A percentile compares a stretch with the other conserved stretches of the same genome.
phyloP scores from a whole-genome alignment of 2,113 vertebrate species.

The Xiphias gladius region DNA sequence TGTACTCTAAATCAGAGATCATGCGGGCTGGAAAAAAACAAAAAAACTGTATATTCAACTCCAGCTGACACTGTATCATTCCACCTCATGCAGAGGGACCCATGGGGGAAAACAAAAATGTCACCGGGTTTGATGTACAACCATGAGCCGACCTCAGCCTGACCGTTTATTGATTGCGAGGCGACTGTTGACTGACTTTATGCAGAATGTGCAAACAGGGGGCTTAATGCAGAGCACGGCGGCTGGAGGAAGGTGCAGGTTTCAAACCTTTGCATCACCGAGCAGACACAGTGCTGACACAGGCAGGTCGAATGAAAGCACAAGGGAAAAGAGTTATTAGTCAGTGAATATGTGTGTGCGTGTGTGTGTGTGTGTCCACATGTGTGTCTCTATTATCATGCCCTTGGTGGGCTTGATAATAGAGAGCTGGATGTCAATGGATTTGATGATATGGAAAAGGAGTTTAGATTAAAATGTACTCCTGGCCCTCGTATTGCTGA shows the following conservation, averaged over 20 bases:
- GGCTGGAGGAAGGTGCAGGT: slow-evolving; percentile 53
- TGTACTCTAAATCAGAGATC: slow-evolving; percentile 41
- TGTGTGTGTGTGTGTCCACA: not conserved
- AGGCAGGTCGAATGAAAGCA: slow-evolving; percentile 45
- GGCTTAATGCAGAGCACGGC: slow-evolving; percentile 37
- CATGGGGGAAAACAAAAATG: slow-evolving; percentile 50
- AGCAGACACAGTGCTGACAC: slow-evolving; percentile 63
- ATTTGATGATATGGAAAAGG: slow-evolving; percentile 54
- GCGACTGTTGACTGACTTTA: slow-evolving; percentile 65
- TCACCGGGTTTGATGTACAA: slow-evolving; percentile 69
- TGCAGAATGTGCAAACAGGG: slow-evolving; percentile 62
- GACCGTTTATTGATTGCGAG: slow-evolving; percentile 64
- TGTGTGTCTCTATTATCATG: slow-evolving; percentile 43
- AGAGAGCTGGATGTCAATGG: slow-evolving; percentile 40
- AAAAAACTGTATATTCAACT: slow-evolving; percentile 27
- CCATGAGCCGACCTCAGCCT: slow-evolving; percentile 61
- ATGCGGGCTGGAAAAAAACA: not conserved
- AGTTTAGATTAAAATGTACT: slow-evolving; percentile 61
- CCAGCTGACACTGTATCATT: slow-evolving; percentile 59
- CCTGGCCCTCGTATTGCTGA: slow-evolving; percentile 39
- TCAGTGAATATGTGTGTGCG: slow-evolving; percentile 34
- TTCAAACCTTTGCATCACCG: slow-evolving; percentile 66
- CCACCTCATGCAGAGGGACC: slow-evolving; percentile 37
- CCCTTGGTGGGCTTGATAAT: slow-evolving; percentile 36
- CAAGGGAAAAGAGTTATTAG: slow-evolving; percentile 49